Evolutionary conservation across 2,113 vertebrate species (phyloP).

Genomic region (Ameiurus melas): DNA sequence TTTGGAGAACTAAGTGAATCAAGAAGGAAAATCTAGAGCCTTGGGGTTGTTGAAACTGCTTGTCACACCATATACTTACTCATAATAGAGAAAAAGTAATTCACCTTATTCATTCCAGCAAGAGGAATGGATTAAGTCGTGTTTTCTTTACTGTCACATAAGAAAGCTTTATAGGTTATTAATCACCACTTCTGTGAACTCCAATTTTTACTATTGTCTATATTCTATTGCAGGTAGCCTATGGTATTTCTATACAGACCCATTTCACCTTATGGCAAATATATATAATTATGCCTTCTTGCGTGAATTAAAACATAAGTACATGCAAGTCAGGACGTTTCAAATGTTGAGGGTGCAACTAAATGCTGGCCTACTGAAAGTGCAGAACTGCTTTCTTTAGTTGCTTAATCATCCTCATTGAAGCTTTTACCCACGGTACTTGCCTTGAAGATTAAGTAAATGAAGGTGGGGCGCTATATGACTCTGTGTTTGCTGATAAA

Average conservation of each 20-base stretch:
- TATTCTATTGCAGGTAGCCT: background rate
- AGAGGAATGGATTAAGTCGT: background rate
- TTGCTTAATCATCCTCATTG: background rate
- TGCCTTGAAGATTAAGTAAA: constrained; percentile 11
- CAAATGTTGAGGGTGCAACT: background rate
- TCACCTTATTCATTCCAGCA: background rate
- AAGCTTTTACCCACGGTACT: background rate
- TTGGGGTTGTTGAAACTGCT: constrained; percentile 36
- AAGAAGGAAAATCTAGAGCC: constrained; percentile 48
- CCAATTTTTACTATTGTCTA: background rate
- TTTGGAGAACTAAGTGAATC: constrained; percentile 33
- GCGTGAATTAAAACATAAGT: background rate
- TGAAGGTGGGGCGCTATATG: background rate
- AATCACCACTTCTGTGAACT: background rate
- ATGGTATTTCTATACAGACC: background rate
- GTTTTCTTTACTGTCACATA: constrained; percentile 19
- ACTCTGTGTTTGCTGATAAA: constrained; percentile 16
- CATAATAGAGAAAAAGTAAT: constrained; percentile 14
- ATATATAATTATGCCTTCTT: background rate
- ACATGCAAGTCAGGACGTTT: background rate
- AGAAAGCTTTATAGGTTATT: background rate
- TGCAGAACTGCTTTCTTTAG: background rate
- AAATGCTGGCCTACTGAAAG: background rate
- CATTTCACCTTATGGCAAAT: background rate
- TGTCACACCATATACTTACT: constrained; percentile 36